Evolutionary conservation across 1,140 invertebrate genomes (phyloP), one percentile per base, ranked within the genome.

Genomic region (Nautilus pompilius): DNA sequence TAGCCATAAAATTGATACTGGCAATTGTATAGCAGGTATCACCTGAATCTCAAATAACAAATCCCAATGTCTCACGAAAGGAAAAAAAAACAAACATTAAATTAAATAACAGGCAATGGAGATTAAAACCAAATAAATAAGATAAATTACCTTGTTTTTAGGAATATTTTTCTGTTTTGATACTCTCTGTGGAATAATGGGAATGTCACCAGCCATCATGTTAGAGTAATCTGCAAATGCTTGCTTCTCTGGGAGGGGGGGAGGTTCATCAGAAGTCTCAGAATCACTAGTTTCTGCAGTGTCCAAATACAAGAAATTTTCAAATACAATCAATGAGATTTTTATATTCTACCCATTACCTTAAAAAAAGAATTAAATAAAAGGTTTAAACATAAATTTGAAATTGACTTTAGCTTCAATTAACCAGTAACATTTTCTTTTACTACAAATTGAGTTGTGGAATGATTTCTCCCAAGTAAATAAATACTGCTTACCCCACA

Each of bases 191-290:
- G 64, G 66, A 5, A 67, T 55, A 10, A 62, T 62, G n/a, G 69
- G 69, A 2, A 67, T 62, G 29, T 68, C 72, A 63, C 83, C 77
- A 45, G 83, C 81, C 63, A 85, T 73, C 41, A 88, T 75, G 71
- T 88, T 88, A 55, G 83, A 85, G 66, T 88, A 88, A 79, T 89
- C 88, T 2, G 86, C 84, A 66, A 88, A 75, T 0, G 71, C 51
- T 59, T 72, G 84, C 79, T 91, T 91, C 15, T 86, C 80, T 1
- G 90, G 90, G 55, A 91, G 72, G 2, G 90, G 90, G 4, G 90
- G 90, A 49, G 89, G 88, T 28, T 75, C 82, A 70, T 90, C 89
- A 68, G 51, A 59, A n/a, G 36, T 46, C 15, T 69, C 73, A 17
- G 54, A 24, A 24, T 72, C 67, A 66, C 69, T 72, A 53, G 48